Base-by-base conservation (phyloP, 2,888 invertebrate species). In the Caenorhabditis imperialis region DNA sequence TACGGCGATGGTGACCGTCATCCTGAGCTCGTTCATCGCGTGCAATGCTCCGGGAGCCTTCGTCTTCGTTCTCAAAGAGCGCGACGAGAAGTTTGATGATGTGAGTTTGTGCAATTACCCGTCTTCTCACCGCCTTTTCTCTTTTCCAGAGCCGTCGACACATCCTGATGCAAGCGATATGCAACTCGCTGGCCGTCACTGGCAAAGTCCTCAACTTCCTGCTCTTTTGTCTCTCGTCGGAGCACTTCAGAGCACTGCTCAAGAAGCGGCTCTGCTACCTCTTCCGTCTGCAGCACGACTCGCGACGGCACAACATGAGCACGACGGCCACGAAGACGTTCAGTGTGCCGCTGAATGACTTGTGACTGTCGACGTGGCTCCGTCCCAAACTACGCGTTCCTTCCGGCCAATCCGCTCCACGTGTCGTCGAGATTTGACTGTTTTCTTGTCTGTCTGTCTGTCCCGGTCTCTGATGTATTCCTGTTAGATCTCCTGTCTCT, bases 181-280 rank as follows among this genome's bases (percentile, higher is more conserved):
- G 77, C 30, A 81, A 81, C 62, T 77, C 73, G 7, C 44, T 82
- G 48, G 60, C 81, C 0, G 75, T 78, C 45, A 81, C 81, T 20
- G 82, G 82, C 37, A 82, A 82, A 72, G 82, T 82, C 1, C 78
- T 82, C 37, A 82, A 82, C 67, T 82, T 82, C 54, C 69, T 82
- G 10, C 76, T 82, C 27, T 82, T 82, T 67, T 82, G 81, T 51
- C 77, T 79, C 12, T 79, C 81, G 0, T 82, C 82, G n/a, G 74
- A 77, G 25, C 81, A 81, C 47, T 82, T 82, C 63, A 79, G 82
- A 14, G 73, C 75, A 3, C 75, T 81, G 54, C 73, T 82, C 18
- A 70, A 74, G 30, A 70, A 78, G 40, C 71, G 79, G 4, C 54
- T 75, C 10, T 48, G 67, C 50, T 69, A 69, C 23, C 33, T 75